Percentiles rank a stretch among this genome's conserved stretches.
Conservation (phyloP, 2,797 vertebrate genomes). For the Siniperca obscura region DNA sequence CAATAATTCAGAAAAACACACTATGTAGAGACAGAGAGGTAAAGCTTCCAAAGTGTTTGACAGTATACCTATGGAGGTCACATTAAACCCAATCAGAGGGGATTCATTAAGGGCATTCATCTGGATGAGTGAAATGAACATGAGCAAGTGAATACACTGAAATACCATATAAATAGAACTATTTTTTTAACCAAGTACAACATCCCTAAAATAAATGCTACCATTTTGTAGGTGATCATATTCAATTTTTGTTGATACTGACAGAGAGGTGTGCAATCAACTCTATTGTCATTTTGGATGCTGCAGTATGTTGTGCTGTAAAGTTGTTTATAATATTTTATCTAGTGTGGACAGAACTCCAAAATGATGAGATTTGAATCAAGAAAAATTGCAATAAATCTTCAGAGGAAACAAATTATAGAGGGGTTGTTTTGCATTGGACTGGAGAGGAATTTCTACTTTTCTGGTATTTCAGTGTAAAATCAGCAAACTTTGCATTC, state of each 20-base stretch:
- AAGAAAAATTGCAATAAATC: not conserved
- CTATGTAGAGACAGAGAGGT: not conserved
- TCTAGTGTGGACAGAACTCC: not conserved
- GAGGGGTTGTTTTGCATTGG: not conserved
- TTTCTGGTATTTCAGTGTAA: not conserved
- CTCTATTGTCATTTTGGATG: too few relatives aligned
- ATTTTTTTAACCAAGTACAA: not conserved
- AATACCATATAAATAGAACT: not conserved
- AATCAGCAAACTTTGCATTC: not conserved
- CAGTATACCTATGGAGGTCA: not conserved
- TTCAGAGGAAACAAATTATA: not conserved
- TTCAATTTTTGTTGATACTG: not conserved
- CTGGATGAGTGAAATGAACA: not conserved
- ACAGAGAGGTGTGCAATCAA: not conserved
- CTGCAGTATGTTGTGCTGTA: not conserved
- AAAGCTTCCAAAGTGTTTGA: not conserved
- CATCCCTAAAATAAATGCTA: not conserved
- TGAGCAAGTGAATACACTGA: not conserved
- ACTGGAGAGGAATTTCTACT: not conserved
- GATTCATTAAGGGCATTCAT: not conserved
- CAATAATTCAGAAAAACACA: not conserved
- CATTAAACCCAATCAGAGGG: not conserved
- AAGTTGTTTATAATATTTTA: not conserved
- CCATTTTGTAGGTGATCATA: too few relatives aligned
- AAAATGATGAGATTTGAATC: not conserved